Evolutionary conservation across 1,140 invertebrate species (phyloP), one percentile per base, ranked within the genome.

Genomic region (Nylanderia fulva): DNA sequence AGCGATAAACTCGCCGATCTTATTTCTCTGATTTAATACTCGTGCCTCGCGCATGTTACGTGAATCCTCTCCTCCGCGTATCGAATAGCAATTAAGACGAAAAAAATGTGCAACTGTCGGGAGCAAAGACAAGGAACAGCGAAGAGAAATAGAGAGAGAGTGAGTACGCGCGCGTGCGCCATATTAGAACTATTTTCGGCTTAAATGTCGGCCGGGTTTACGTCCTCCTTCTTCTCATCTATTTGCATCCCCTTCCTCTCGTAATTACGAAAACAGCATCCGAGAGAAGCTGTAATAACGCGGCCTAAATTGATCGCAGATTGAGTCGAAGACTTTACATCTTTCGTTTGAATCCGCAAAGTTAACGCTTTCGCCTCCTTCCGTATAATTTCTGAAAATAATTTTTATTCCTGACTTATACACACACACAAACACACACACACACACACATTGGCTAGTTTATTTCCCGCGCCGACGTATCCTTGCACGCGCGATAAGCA

Each of bases 251-350:
- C 18, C 18, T 15, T 3, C 29, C 18, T 8, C 29, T 21, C 6
- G 11, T 82, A 72, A 82, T 60, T 71, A 24, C 36, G n/a, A 71
- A 82, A 80, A 58, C 52, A 80, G 13, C 13, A 72, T 72, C 7
- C 15, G 5, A 18, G 8, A 29, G 56, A n/a, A 13, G 18, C 13
- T 21, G 58, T 63, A 48, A 77, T 48, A 68, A 21, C 48, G 24
- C 64, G 33, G 39, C 15, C 9, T 21, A 45, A 45, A 54, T 39
- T 11, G 75, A 77, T 79, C 33, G 15, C 21, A 21, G 27, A 63
- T 63, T 18, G 29, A 36, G n/a, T 42, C 27, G 6, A 54, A 48
- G 29, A 48, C 15, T 48, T 61, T 24, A n/a, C n/a, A 48, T 74
- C 39, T 61, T n/a, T 42, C 3, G 21, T 33, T 2, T 29, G 7